A percentile compares a stretch with the other conserved stretches of the same genome.
These are phyloP conservation scores for Argopecten irradians DNA, from an alignment of 1,140 invertebrate genomes.

Conservation along the genomic window DNA sequence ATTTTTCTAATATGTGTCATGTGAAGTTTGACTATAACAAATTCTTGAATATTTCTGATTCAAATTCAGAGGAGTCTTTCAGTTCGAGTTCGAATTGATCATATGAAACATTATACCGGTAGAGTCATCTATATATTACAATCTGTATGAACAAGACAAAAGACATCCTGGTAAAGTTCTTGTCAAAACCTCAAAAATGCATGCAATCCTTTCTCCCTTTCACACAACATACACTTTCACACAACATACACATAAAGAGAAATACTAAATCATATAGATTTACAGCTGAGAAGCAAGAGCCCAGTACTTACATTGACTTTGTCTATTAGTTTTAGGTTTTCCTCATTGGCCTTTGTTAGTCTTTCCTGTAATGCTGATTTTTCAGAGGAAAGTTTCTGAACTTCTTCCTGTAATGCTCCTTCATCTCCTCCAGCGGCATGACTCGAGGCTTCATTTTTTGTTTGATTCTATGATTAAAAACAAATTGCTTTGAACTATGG, in stretches of 20 bases:
- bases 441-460: conserved; percentile 12
- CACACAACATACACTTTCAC: not conserved
- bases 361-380: conserved; percentile 66
- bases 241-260: not conserved
- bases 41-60: too few relatives aligned
- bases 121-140: too few relatives aligned
- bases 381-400: conserved; percentile 62
- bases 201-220: too few relatives aligned
- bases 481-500: not conserved
- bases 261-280: not conserved
- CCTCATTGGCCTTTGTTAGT: conserved; percentile 72
- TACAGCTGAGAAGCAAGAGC: not conserved
- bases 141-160: too few relatives aligned
- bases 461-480: conserved; percentile 47
- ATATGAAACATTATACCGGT: too few relatives aligned
- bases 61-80: too few relatives aligned
- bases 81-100: too few relatives aligned
- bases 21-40: too few relatives aligned
- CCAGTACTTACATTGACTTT: conserved; percentile 64
- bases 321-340: conserved; percentile 68
- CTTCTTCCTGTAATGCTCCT: conserved; percentile 49
- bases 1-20: too few relatives aligned
- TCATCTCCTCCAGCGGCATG: conserved; percentile 37
- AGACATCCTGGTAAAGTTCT: too few relatives aligned
- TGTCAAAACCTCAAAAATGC: too few relatives aligned